Evolutionary conservation across 2,888 invertebrate species (phyloP).

Genomic region (Xestia c-nigrum): DNA sequence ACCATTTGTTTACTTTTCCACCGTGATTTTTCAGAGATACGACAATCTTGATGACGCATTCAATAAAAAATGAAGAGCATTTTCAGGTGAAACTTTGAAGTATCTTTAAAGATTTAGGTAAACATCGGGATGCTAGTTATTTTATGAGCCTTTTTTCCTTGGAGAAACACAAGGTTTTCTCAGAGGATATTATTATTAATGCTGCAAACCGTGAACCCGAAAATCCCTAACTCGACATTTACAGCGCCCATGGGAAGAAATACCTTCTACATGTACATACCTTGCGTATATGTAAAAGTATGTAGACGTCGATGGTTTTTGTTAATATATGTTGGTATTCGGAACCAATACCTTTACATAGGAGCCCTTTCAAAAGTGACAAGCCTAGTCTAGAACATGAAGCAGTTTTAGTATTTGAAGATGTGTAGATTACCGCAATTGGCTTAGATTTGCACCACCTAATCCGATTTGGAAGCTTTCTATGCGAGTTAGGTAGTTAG

Average conservation of each 20-base stretch:
- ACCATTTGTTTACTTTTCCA: constrained; percentile 25
- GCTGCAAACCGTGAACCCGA: constrained; percentile 19
- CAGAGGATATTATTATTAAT: constrained; percentile 44
- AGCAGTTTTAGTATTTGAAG: neutral
- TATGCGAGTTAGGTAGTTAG: neutral
- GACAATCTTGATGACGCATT: constrained; percentile 18
- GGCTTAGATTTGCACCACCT: neutral
- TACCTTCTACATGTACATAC: neutral
- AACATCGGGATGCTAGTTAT: constrained; percentile 24
- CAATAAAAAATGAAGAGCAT: constrained; percentile 15
- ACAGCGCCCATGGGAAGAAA: constrained; percentile 32
- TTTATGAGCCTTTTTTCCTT: constrained; percentile 21
- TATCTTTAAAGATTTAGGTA: constrained; percentile 18
- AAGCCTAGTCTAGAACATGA: neutral
- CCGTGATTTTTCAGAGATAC: constrained; percentile 41
- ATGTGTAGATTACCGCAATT: neutral
- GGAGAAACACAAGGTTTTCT: constrained; percentile 29
- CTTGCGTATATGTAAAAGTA: constrained; percentile 24
- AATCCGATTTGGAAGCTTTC: neutral
- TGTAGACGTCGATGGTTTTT: constrained; percentile 3
- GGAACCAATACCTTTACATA: neutral
- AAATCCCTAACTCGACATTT: constrained; percentile 45
- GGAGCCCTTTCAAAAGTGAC: neutral
- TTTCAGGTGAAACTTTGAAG: neutral
- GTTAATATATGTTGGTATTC: constrained; percentile 1